phyloP scores from a whole-genome alignment of 2,113 vertebrate genomes.

The Sialia sialis region DNA sequence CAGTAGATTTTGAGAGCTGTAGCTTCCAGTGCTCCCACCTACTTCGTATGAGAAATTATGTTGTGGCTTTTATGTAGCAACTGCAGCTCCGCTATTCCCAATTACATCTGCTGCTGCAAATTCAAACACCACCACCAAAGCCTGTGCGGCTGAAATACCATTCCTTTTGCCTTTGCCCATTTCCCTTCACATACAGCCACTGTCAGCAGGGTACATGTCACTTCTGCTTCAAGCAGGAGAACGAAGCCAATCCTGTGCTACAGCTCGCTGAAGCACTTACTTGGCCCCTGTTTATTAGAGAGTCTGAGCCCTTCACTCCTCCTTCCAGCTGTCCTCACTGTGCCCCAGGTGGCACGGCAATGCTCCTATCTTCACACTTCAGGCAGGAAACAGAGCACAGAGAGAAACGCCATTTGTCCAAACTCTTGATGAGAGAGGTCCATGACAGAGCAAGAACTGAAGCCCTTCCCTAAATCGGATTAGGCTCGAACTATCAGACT shows the following conservation, averaged over 20 bases:
- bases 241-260: constrained; percentile 34
- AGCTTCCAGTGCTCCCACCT: not conserved
- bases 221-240: constrained; percentile 39
- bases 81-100: not conserved
- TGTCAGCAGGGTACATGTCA: constrained; percentile 53
- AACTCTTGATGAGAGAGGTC: constrained; percentile 22
- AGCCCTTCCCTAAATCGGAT: constrained; percentile 26
- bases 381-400: constrained; percentile 62
- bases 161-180: not conserved
- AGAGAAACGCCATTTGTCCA: constrained; percentile 51
- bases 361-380: constrained; percentile 58
- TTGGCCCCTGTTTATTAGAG: constrained; percentile 49
- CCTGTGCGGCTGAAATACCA: not conserved
- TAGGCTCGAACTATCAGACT: constrained; percentile 20
- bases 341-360: constrained; percentile 50
- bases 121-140: not conserved
- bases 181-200: not conserved
- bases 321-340: constrained; percentile 50
- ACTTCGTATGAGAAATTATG: not conserved
- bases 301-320: constrained; percentile 48
- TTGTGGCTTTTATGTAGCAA: not conserved
- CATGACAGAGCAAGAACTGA: constrained; percentile 12
- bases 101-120: not conserved
- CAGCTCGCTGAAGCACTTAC: constrained; percentile 60
- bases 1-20: not conserved